Evolutionary conservation across 2,888 invertebrate genomes (phyloP).

Genomic region (Stenodera caucasica): DNA sequence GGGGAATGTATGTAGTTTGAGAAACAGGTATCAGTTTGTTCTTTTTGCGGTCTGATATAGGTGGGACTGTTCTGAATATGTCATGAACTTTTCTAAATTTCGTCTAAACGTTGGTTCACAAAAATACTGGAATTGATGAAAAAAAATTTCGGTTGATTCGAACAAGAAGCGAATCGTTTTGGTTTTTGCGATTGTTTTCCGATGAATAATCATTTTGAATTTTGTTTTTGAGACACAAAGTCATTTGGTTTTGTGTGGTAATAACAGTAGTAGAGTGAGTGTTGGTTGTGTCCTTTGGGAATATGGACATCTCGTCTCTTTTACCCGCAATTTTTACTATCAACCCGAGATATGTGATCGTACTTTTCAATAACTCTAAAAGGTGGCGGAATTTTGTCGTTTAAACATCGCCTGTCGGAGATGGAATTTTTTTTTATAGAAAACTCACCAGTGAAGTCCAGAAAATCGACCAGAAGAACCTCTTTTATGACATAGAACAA

Average conservation of each 20-base stretch:
- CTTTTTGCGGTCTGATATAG: conserved; percentile 38
- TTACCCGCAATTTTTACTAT: conserved; percentile 41
- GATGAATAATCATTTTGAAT: background rate
- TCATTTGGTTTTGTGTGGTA: background rate
- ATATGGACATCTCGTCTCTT: conserved; percentile 2
- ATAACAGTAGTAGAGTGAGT: conserved; percentile 1
- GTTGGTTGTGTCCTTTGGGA: background rate
- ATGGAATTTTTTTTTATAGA: conserved; percentile 30
- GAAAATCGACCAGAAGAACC: background rate
- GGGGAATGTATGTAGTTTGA: background rate
- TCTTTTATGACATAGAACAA: conserved; percentile 4
- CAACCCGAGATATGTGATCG: conserved; percentile 53
- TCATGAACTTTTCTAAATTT: conserved; percentile 39
- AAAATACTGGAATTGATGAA: no score
- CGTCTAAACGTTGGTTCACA: no score
- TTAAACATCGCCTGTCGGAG: conserved; percentile 33
- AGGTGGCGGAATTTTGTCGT: conserved; percentile 48
- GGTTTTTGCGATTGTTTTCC: background rate
- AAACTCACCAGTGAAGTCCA: conserved; percentile 27
- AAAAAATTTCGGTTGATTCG: no score
- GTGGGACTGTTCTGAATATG: conserved; percentile 49
- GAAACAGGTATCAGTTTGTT: background rate
- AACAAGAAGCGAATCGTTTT: no score
- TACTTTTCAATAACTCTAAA: conserved; percentile 56
- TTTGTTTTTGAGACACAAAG: no score